These are phyloP conservation scores for Bombylius discolor DNA, from an alignment of 2,888 invertebrate species.

Conservation along the genomic window DNA sequence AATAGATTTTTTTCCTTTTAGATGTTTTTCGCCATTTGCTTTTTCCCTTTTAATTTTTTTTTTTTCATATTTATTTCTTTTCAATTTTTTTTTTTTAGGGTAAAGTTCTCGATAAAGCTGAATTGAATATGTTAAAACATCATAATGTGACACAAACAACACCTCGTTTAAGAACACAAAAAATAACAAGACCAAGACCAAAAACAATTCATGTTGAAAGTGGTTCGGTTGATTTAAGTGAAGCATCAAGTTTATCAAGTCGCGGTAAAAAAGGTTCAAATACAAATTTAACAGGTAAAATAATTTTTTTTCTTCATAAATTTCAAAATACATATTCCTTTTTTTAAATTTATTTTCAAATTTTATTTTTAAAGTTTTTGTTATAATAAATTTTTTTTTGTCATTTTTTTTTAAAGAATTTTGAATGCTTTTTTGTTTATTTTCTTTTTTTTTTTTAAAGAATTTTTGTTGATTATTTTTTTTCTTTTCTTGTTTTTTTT, in stretches of 20 bases:
- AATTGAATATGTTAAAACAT: slow-evolving; percentile 47
- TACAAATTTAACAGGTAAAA: slow-evolving; percentile 69
- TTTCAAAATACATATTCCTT: background rate
- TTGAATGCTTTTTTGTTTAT: slow-evolving; percentile 16
- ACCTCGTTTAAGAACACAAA: slow-evolving; percentile 52
- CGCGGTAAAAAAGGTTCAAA: slow-evolving; percentile 68
- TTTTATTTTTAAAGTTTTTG: slow-evolving; percentile 6
- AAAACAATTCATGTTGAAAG: slow-evolving; percentile 86
- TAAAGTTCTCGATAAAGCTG: slow-evolving; percentile 60
- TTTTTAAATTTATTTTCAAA: background rate
- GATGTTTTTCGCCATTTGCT: background rate
- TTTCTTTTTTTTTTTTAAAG: slow-evolving; percentile 13
- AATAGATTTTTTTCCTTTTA: background rate
- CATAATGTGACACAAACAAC: slow-evolving; percentile 30
- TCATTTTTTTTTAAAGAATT: slow-evolving; percentile 13
- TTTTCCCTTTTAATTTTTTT: background rate
- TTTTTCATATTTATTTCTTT: background rate
- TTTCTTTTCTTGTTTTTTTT: slow-evolving; percentile 9
- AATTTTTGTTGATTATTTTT: slow-evolving; percentile 16
- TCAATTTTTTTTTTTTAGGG: slow-evolving; percentile 45
- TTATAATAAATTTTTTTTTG: slow-evolving; percentile 1
- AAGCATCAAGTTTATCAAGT: slow-evolving; percentile 58
- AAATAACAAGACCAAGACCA: slow-evolving; percentile 59
- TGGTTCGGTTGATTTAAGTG: slow-evolving; percentile 62
- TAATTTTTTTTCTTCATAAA: background rate